These are phyloP conservation scores for Cercopithecus petaurista DNA, from an alignment of 2,797 vertebrate species.

Conservation along the genomic window DNA sequence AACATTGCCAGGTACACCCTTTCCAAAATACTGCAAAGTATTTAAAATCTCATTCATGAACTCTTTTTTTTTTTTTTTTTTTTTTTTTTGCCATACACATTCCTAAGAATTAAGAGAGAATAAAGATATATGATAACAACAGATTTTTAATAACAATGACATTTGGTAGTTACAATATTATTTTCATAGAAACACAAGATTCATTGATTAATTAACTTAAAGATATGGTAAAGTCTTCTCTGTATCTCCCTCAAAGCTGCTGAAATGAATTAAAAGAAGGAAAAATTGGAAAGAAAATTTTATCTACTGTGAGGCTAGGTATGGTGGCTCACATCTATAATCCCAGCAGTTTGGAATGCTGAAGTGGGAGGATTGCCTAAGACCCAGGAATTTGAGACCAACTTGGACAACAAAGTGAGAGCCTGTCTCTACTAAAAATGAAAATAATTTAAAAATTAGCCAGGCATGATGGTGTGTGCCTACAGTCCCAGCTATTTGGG, in stretches of 20 bases:
- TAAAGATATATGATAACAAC: not conserved
- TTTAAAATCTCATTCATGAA: not conserved
- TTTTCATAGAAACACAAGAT: slow-evolving; percentile 11
- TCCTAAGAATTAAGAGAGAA: not conserved
- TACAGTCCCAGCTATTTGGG: not conserved
- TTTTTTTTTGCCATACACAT: not conserved
- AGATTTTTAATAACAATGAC: not conserved
- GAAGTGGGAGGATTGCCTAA: not conserved
- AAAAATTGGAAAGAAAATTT: not conserved
- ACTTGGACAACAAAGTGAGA: not conserved
- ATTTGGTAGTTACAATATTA: not conserved
- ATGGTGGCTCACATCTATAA: not conserved
- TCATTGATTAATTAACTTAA: not conserved
- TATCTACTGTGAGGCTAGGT: not conserved
- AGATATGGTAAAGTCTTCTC: not conserved
- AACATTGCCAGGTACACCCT: not conserved
- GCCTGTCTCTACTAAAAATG: not conserved
- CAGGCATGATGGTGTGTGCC: not conserved
- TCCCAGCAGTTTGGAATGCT: not conserved
- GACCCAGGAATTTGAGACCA: not conserved
- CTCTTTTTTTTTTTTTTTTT: not conserved
- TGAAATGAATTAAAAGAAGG: not conserved
- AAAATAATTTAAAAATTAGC: not conserved
- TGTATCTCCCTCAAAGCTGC: not conserved
- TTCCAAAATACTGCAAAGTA: not conserved